Base-by-base conservation (phyloP, 2,888 invertebrate genomes). In the Myathropa florea region DNA sequence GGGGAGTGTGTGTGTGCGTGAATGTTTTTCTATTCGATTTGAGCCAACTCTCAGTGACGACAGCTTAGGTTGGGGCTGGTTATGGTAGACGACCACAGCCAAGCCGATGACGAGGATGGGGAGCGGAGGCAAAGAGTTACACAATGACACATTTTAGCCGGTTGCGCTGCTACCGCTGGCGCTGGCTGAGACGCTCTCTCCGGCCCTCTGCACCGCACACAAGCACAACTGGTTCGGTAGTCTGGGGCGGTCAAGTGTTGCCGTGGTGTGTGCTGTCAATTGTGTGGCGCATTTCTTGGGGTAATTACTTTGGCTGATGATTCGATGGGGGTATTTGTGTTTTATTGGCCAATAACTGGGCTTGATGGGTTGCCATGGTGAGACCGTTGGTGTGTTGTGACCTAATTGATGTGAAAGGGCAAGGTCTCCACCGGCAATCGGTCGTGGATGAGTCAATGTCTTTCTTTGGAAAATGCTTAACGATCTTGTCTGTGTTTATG, bases 31-130 rank as follows among this genome's bases (percentile, higher is more conserved):
- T 61, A 61, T 71, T 71, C 65, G 33, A 26, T 61, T 60, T 30
- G 57, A 75, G 36, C 65, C 75, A 84, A 82, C 60, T 75, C 46
- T 4, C 61, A 78, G 82, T 71, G 78, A 82, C 82, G 78, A 71
- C 64, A 46, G 70, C 73, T 86, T 61, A 75, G 21, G 76, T 87
- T 87, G 83, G 79, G 86, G 86, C 76, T 87, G 86, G 86, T 87
- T 87, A 87, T 79, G 86, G 86, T 87, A 83, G 82, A 33, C 18
- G 55, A 59, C 53, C 26, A 24, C 6, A 60, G 9, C 57, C 39
- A 30, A n/a, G 64, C 26, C 53, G 36, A 12, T 23, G 12, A 24
- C n/a, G 12, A 30, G 61, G 12, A 39, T 12, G 23, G 53, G 33
- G 4, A 53, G 46, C 46, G 18, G 46, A 7, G 46, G 18, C 46